Percentiles rank a stretch among this genome's conserved stretches.
phyloP scores from a whole-genome alignment of 2,113 vertebrate species.

The Tyrannus savana region DNA sequence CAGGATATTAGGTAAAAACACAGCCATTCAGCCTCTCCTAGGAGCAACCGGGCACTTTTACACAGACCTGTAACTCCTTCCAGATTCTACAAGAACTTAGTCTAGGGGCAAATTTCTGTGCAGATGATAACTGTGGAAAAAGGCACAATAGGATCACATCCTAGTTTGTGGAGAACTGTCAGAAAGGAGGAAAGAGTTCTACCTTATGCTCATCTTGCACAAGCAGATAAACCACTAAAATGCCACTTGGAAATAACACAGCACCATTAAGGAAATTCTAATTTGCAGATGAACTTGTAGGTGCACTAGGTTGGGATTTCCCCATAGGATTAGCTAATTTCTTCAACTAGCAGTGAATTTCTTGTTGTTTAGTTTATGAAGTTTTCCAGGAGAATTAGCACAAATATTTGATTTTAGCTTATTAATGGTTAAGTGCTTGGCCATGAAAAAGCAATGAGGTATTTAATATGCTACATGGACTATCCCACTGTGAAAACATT shows the following conservation, averaged over 20 bases:
- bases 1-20: background rate
- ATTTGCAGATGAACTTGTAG: background rate
- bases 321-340: background rate
- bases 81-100: background rate
- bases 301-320: background rate
- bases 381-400: background rate
- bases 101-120: background rate
- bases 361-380: constrained; percentile 1
- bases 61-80: background rate
- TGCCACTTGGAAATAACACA: background rate
- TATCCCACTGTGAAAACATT: background rate
- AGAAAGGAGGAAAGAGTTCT: background rate
- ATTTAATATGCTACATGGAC: constrained; percentile 8
- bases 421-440: constrained; percentile 3
- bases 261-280: background rate
- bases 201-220: background rate
- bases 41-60: background rate
- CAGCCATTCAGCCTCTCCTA: background rate
- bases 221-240: background rate
- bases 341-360: background rate
- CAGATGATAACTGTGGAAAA: background rate
- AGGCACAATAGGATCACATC: background rate
- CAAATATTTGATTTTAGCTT: constrained; percentile 35
- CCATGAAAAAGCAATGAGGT: background rate
- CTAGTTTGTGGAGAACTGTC: background rate